Base-by-base conservation (phyloP, 37 sponge, comb jelly and placozoan species). In the Diacarnus erythraeanus region DNA sequence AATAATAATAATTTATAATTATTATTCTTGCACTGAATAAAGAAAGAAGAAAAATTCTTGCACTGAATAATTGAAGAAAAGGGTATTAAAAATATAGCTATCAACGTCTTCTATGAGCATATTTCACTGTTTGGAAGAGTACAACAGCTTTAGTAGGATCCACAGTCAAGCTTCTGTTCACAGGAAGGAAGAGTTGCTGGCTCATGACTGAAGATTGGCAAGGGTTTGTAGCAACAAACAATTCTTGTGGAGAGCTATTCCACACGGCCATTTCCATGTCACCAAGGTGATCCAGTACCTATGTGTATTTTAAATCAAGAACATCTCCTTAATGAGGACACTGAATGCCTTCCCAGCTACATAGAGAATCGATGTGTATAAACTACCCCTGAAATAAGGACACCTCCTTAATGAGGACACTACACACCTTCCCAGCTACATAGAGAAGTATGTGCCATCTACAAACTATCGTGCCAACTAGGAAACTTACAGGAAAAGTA, bases 181-280 rank as follows among this genome's bases (percentile, higher is more conserved):
- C 35, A 31, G 34, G 66, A 30, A 30, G 35, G 33, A 6, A 18
- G 15, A 65, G 31, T 17, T 30, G 9, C 33, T 30, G 9, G 17
- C 33, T 17, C 10, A 15, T 5, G 34, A 18, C 2, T 59, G 60
- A 10, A 65, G 66, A 65, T 65, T 65, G 66, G 35, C 5, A 15
- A 5, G 66, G 66, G 15, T 26, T 65, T 20, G 66, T 65, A 35
- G 66, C 34, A 8, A 71, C 26, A 43, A 71, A 71, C 9, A 71
- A 25, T 23, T 40, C 71, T 71, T 71, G 71, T 1, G 71, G 71
- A 8, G 71, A 40, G n/a, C 36, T 29, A 5, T 71, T 43, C 23
- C 71, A 71, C 25, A 39, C 2, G 27, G 26, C 21, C 23, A 71
- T 40, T 38, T 40, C n/a, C n/a, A 71, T n/a, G 22, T 41, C 42